These are phyloP conservation scores for Nymphalis c-album DNA, from an alignment of 2,888 invertebrate genomes.

Conservation along the genomic window DNA sequence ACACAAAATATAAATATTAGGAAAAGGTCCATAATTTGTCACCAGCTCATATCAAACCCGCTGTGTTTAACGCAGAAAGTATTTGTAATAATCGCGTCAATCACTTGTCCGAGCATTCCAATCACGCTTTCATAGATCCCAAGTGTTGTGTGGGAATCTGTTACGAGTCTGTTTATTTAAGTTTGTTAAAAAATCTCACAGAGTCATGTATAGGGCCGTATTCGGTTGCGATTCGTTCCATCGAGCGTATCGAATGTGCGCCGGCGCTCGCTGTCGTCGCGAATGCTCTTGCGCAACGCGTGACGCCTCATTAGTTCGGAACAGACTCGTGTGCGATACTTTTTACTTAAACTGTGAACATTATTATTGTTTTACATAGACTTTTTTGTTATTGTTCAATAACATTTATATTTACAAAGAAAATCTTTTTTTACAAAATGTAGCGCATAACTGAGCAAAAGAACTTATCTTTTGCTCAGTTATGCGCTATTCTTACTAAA, in stretches of 20 bases:
- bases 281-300: slow-evolving; percentile 64
- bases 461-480: too few species aligned
- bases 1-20: too few species aligned
- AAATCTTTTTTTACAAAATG: too few species aligned
- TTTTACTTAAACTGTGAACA: slow-evolving; percentile 15
- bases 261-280: slow-evolving; percentile 56
- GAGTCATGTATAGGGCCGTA: slow-evolving; percentile 59
- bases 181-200: slow-evolving; percentile 48
- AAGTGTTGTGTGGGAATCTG: not conserved
- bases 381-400: not conserved
- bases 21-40: too few species aligned
- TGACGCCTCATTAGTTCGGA: slow-evolving; percentile 72
- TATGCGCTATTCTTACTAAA: too few species aligned
- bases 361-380: not conserved
- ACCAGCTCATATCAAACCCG: too few species aligned
- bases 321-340: slow-evolving; percentile 56
- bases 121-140: not conserved
- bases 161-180: slow-evolving; percentile 6
- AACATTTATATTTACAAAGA: too few species aligned
- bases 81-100: too few species aligned
- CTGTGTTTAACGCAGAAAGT: too few species aligned
- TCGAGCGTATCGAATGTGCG: slow-evolving; percentile 65
- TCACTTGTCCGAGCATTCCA: not conserved
- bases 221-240: slow-evolving; percentile 73
- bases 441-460: too few species aligned